Evolutionary conservation across 2,797 vertebrate genomes (phyloP).

Genomic region (Cottoperca gobio): DNA sequence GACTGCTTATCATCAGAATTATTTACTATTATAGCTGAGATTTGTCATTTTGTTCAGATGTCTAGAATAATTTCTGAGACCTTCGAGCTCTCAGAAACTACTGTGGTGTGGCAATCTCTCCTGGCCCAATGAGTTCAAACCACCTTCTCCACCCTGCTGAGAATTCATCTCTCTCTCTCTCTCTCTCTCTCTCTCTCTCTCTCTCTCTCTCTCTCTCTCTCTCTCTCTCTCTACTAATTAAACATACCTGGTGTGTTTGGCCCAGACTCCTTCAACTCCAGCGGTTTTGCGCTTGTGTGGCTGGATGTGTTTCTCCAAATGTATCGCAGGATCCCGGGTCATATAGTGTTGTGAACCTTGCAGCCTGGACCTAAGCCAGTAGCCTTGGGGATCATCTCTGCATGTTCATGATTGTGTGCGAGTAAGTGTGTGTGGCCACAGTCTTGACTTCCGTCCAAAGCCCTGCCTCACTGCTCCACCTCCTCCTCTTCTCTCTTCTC

Average conservation of each 20-base stretch:
- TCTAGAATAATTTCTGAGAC: conserved; percentile 10
- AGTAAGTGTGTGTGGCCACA: conserved; percentile 37
- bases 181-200: conserved; percentile 57
- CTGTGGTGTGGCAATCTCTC: conserved; percentile 27
- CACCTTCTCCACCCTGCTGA: conserved; percentile 62
- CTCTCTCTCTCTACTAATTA: conserved; percentile 81
- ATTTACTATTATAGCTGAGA: not conserved
- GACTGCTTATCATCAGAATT: not conserved
- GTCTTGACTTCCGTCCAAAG: conserved; percentile 10
- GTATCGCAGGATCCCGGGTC: conserved; percentile 74
- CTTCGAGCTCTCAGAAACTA: conserved; percentile 13
- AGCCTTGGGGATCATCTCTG: conserved; percentile 66
- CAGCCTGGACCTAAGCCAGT: conserved; percentile 76
- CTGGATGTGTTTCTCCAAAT: conserved; percentile 67
- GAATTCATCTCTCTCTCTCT: conserved; percentile 61
- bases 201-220: conserved; percentile 52
- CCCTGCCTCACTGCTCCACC: not conserved
- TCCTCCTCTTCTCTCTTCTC: conserved; percentile 37
- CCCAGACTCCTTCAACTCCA: conserved; percentile 47
- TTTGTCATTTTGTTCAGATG: conserved; percentile 29
- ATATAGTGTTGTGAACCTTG: conserved; percentile 69
- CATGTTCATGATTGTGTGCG: conserved; percentile 34
- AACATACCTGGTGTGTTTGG: conserved; percentile 75
- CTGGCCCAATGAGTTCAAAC: conserved; percentile 66
- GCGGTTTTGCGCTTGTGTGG: conserved; percentile 46